Base-by-base conservation (phyloP, 2,113 vertebrate genomes). In the Perognathus longimembris region DNA sequence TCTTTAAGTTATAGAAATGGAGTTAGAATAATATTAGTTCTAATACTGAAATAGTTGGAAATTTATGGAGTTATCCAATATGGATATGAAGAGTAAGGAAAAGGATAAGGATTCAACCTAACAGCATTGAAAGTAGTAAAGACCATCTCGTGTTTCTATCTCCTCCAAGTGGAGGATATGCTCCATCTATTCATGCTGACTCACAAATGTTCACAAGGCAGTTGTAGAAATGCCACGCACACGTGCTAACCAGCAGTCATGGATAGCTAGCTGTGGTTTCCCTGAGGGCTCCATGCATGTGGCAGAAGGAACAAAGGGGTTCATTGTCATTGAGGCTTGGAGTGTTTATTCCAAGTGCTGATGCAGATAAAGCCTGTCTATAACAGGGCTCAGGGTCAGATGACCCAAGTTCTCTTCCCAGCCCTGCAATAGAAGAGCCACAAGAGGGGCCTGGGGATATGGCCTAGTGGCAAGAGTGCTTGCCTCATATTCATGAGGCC, bases 51-150 rank as follows among this genome's bases (percentile, higher is more conserved):
- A 83, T 40, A 78, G 61, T 34, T 77, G 18, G 66, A 83, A 82
- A 88, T 34, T 38, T 93, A 40, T 87, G 40, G 54, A 66, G 67
- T 73, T 36, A 71, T 76, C 57, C n/a, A 71, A 76, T 22, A 82
- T 57, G 20, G 45, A 63, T 63, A 71, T 42, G 36, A 79, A 89
- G 24, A 76, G 28, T 70, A 17, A 26, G n/a, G 3, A 88, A 54
- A 40, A 38, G 0, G 2, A 0, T 1, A 12, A 9, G 7, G 4
- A 5, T 12, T 67, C 20, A 81, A 75, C 18, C 34, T 24, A 54
- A 83, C 24, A 93, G 36, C 76, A 5, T 38, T 67, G 32, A 42
- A 88, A 95, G 85, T 0, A 64, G 26, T 67, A 75, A 93, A 93
- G 69, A 74, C 21, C 38, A 79, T 63, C 69, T 8, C n/a, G 75